Evolutionary conservation across 2,113 vertebrate species (phyloP), one percentile per base, ranked within the genome.

Genomic region (Spermophilus dauricus): DNA sequence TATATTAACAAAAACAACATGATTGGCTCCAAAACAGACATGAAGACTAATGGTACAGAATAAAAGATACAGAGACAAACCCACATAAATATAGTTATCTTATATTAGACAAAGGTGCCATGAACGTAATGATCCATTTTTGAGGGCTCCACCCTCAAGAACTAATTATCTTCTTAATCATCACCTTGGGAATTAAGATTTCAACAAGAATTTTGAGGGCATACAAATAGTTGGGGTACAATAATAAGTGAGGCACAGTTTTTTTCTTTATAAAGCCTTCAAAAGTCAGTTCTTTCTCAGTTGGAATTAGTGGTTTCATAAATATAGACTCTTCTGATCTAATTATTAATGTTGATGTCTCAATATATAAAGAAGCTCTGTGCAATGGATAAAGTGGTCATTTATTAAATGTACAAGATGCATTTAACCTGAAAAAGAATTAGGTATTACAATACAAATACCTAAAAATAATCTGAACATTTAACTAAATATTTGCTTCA

Each of bases 271-370:
- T 63, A 85, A 84, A 88, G 11, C 30, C 14, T 63, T 56, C 58
- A 51, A 51, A 92, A 89, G 48, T 65, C 24, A 90, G 28, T 34
- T 24, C 2, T 91, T 65, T 86, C 39, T 89, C 32, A 65, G 22
- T 42, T 90, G 28, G 61, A 86, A 92, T 86, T 76, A 48, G 7
- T 89, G 22, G 18, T 65, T 86, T 86, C 24, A 94, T 94, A 89
- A 95, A 51, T 76, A 85, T 84, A 75, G 18, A 63, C 81, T 13
- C 6, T 16, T 69, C 81, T 83, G 17, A 48, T 63, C 18, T 85
- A 89, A 89, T 85, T 24, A 28, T 22, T 93, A 95, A 91, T 34
- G 24, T 63, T 89, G 39, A 89, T 20, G 48, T 37, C n/a, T 89
- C 28, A 42, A 17, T 39, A 90, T 96, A 56, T 34, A 78, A 65